These are phyloP conservation scores for Thomomys bottae DNA, from an alignment of 2,113 vertebrate species.

Conservation along the genomic window DNA sequence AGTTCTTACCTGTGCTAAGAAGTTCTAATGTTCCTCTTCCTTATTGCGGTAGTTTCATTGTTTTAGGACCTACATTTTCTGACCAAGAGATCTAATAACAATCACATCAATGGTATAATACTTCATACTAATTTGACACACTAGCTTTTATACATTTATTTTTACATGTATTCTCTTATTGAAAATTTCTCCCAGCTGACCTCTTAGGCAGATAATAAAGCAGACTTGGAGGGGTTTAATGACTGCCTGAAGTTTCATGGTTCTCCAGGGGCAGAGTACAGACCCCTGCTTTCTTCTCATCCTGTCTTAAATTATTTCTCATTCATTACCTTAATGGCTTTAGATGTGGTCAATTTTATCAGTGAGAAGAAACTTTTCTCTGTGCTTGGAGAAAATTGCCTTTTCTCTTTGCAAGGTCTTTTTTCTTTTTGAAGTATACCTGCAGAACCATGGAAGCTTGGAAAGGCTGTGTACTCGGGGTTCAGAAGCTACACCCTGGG, in stretches of 20 bases:
- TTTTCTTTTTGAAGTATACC: slow-evolving; percentile 60
- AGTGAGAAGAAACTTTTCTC: slow-evolving; percentile 53
- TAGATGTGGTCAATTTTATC: slow-evolving; percentile 60
- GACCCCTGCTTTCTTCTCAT: not conserved
- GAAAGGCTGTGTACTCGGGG: slow-evolving; percentile 54
- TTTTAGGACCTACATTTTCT: not conserved
- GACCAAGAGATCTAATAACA: slow-evolving; percentile 31
- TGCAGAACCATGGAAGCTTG: slow-evolving; percentile 36
- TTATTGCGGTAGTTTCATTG: no score
- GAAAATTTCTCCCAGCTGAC: slow-evolving; percentile 31
- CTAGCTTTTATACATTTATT: slow-evolving; percentile 29
- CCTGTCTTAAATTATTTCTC: slow-evolving; percentile 42
- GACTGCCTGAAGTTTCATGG: not conserved
- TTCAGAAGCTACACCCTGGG: slow-evolving; percentile 38
- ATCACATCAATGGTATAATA: slow-evolving; percentile 19
- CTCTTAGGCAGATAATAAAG: slow-evolving; percentile 34
- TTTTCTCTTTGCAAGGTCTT: slow-evolving; percentile 16
- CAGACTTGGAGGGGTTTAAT: slow-evolving; percentile 28
- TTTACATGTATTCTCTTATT: slow-evolving; percentile 50
- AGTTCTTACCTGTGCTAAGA: no score
- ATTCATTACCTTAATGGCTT: slow-evolving; percentile 53
- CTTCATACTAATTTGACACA: slow-evolving; percentile 33
- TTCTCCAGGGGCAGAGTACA: not conserved
- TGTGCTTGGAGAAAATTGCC: slow-evolving; percentile 54
- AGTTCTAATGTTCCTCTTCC: no score